Evolutionary conservation across 1,140 invertebrate genomes (phyloP).

Genomic region (Sesamia nonagrioides): DNA sequence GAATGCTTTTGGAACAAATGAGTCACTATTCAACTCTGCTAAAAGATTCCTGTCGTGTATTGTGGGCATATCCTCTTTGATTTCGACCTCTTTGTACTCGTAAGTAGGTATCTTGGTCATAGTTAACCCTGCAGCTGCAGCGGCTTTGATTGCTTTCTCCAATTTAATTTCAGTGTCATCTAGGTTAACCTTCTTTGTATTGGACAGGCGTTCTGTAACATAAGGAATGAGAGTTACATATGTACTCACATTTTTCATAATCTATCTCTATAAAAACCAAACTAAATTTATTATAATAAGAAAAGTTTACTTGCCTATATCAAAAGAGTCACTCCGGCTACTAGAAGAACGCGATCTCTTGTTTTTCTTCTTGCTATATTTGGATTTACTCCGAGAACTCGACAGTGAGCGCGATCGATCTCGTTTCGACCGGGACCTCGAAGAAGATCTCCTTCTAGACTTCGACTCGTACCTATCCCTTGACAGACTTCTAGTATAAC

Average conservation of each 20-base stretch:
- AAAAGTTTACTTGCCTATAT: conserved; percentile 68
- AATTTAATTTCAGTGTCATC: conserved; percentile 84
- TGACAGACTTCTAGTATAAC: conserved; percentile 78
- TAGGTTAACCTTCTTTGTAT: conserved; percentile 62
- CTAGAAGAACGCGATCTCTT: conserved; percentile 72
- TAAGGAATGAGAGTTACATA: neutral
- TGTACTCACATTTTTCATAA: too few relatives aligned
- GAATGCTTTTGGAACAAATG: conserved; percentile 81
- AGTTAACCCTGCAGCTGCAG: conserved; percentile 82
- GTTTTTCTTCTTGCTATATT: conserved; percentile 68
- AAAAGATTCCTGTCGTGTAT: conserved; percentile 85
- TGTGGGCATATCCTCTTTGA: conserved; percentile 86
- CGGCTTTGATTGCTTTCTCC: conserved; percentile 85
- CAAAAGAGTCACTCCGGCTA: conserved; percentile 77
- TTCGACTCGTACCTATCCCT: conserved; percentile 77
- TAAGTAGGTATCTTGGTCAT: conserved; percentile 86
- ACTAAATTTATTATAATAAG: neutral
- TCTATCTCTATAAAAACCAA: too few relatives aligned
- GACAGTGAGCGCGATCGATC: conserved; percentile 73
- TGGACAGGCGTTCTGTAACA: conserved; percentile 56
- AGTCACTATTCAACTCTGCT: conserved; percentile 82
- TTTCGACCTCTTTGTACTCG: conserved; percentile 82
- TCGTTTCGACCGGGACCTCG: conserved; percentile 69
- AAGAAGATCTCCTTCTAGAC: conserved; percentile 69
- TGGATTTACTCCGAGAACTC: conserved; percentile 71